Percentiles rank a stretch among this genome's conserved stretches.
These are phyloP conservation scores for Trichoplusia ni DNA, from an alignment of 1,140 invertebrate species.

Conservation along the genomic window DNA sequence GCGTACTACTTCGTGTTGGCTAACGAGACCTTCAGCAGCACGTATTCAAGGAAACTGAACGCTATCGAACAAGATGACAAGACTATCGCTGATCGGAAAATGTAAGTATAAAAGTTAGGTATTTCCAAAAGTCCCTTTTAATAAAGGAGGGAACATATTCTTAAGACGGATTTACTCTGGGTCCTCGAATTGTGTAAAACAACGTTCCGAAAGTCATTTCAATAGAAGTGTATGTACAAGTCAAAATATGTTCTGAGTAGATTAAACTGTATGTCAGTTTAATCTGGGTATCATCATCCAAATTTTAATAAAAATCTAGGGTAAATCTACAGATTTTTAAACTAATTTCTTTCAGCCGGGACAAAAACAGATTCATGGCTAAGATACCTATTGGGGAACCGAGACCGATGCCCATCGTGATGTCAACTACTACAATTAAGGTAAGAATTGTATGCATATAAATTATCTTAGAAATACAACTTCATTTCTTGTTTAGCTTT, in stretches of 20 bases:
- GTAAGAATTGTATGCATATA: conserved; percentile 31
- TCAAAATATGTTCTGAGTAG: no score
- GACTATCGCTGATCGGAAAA: conserved; percentile 50
- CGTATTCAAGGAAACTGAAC: conserved; percentile 43
- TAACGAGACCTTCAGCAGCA: conserved; percentile 38
- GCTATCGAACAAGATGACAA: conserved; percentile 61
- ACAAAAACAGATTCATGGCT: conserved; percentile 56
- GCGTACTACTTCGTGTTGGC: conserved; percentile 52
- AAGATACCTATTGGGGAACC: conserved; percentile 53
- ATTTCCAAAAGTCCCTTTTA: no score
- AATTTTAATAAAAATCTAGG: no score
- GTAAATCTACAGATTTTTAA: no score
- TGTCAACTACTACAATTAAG: conserved; percentile 47
- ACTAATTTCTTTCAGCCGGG: conserved; percentile 45
- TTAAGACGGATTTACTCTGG: no score
- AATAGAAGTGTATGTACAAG: no score
- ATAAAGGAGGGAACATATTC: no score
- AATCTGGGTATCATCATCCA: no score
- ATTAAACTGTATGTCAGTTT: no score
- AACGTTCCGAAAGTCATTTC: no score
- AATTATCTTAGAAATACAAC: not conserved
- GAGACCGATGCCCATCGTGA: conserved; percentile 46
- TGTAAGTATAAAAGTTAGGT: conserved; percentile 51
- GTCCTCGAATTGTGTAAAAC: no score
- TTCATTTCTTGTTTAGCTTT: not conserved